A percentile compares a stretch with the other conserved stretches of the same genome.
phyloP scores from a whole-genome alignment of 2,113 vertebrate species.

The Euleptes europaea region DNA sequence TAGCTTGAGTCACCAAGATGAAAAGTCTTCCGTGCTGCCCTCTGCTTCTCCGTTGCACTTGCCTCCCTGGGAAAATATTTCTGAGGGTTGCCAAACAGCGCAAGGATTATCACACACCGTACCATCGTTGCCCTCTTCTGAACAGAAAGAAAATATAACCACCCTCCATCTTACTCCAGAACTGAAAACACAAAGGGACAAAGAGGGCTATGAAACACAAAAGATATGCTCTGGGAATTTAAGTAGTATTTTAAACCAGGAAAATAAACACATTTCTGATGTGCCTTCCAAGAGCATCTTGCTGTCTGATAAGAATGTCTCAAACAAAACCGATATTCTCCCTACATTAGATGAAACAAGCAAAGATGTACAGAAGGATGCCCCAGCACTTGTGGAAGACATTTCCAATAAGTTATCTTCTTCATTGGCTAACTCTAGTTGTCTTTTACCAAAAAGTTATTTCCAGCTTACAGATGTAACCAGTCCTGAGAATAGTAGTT shows the following conservation, averaged over 20 bases:
- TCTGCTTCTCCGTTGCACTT: constrained; percentile 41
- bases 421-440: constrained; percentile 9
- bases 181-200: constrained; percentile 26
- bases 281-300: constrained; percentile 28
- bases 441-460: constrained; percentile 51
- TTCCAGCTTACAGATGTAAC: constrained; percentile 41
- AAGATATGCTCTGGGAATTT: not conserved
- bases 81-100: not conserved
- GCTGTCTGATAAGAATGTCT: constrained; percentile 26
- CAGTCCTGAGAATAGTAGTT: not conserved
- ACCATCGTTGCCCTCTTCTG: not conserved
- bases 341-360: constrained; percentile 21
- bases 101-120: not conserved
- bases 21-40: constrained; percentile 18
- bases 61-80: constrained; percentile 23
- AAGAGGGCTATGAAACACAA: not conserved
- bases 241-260: constrained; percentile 19
- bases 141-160: constrained; percentile 24
- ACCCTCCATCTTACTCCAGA: not conserved
- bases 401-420: not conserved
- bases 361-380: constrained; percentile 13
- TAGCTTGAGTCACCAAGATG: constrained; percentile 33
- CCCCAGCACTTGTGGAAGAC: constrained; percentile 20
- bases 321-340: not conserved
- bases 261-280: constrained; percentile 7